Evolutionary conservation across 2,797 vertebrate genomes (phyloP).

Genomic region (Margarornis squamiger): DNA sequence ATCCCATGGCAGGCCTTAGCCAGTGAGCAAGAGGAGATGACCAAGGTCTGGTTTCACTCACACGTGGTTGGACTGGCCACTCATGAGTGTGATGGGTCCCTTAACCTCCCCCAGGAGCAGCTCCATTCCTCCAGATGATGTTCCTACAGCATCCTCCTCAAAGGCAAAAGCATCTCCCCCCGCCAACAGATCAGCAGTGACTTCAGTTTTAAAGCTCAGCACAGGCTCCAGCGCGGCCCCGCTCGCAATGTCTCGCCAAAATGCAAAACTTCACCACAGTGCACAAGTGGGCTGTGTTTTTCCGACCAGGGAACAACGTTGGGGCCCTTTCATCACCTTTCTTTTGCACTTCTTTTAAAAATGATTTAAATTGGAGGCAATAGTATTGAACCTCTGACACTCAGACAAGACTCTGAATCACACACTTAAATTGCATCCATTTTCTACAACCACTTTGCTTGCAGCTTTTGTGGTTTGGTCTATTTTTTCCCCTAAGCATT

Average conservation of each 20-base stretch:
- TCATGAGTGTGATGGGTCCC: rapidly evolving
- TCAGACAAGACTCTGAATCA: conserved; percentile 61
- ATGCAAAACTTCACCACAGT: conserved; percentile 79
- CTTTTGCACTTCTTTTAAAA: conserved; percentile 68
- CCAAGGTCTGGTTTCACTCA: neutral
- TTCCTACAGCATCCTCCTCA: conserved; percentile 6
- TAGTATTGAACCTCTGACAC: conserved; percentile 69
- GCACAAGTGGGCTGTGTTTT: conserved; percentile 77
- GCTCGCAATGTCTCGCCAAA: conserved; percentile 79
- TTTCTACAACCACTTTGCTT: conserved; percentile 36
- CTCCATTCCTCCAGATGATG: neutral
- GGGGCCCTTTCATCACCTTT: conserved; percentile 77
- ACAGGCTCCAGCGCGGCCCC: conserved; percentile 34
- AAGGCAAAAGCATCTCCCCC: conserved; percentile 12
- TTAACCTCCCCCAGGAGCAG: neutral
- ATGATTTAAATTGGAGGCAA: conserved; percentile 86
- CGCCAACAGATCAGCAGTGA: conserved; percentile 14
- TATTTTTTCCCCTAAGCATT: neutral
- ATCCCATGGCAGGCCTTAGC: too few species aligned
- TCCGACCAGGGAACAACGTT: conserved; percentile 53
- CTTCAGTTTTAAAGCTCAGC: neutral
- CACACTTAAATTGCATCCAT: neutral
- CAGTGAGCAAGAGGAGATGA: neutral
- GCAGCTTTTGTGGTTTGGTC: neutral
- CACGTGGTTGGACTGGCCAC: rapidly evolving